phyloP scores from a whole-genome alignment of 2,888 invertebrate genomes.

The Diadegma fenestrale region DNA sequence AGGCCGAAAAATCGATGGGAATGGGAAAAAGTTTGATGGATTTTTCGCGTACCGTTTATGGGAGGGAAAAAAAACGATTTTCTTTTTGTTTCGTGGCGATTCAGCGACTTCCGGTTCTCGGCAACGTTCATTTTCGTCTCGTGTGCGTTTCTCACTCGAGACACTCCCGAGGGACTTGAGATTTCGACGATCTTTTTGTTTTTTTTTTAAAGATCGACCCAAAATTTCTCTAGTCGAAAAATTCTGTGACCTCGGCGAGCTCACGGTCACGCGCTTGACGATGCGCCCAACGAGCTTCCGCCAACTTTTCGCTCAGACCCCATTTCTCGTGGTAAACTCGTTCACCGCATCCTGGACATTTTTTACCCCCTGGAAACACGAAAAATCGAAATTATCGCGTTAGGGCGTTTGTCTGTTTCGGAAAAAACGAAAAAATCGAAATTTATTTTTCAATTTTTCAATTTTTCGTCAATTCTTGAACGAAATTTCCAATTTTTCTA shows the following conservation, averaged over 20 bases:
- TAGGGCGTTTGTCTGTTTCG: background rate
- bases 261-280: slow-evolving; percentile 91
- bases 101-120: background rate
- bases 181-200: no score
- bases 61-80: background rate
- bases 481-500: no score
- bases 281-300: slow-evolving; percentile 92
- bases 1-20: background rate
- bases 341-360: slow-evolving; percentile 88
- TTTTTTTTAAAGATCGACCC: background rate
- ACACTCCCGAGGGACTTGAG: slow-evolving; percentile 9
- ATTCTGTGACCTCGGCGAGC: slow-evolving; percentile 91
- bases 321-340: slow-evolving; percentile 91
- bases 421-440: background rate
- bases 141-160: background rate
- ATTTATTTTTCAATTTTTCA: no score
- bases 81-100: background rate
- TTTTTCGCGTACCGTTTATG: slow-evolving; percentile 22
- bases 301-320: slow-evolving; percentile 89
- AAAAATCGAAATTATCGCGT: background rate
- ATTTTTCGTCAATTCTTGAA: no score
- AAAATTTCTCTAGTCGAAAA: slow-evolving; percentile 85
- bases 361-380: slow-evolving; percentile 87
- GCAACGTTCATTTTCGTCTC: background rate
- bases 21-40: background rate